Percentiles rank a stretch among this genome's conserved stretches.
Conservation (phyloP, 2,888 invertebrate species). For the Chirona hameri region DNA sequence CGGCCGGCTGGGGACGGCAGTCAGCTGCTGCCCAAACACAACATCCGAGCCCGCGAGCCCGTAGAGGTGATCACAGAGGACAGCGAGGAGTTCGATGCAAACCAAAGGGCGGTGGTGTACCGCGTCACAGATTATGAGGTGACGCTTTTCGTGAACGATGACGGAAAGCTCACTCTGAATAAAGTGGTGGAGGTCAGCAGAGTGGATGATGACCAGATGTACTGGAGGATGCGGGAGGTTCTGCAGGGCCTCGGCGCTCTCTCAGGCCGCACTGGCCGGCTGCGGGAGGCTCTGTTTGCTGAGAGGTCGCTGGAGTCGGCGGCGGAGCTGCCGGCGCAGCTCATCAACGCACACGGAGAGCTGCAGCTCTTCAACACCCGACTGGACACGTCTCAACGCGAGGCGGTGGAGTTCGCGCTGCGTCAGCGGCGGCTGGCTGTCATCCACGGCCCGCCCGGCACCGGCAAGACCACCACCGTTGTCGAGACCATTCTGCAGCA, state of each 20-base stretch:
- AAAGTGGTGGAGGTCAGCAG: neutral
- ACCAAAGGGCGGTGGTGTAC: neutral
- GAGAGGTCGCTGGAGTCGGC: conserved; percentile 40
- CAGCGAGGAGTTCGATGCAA: neutral
- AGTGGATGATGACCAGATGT: neutral
- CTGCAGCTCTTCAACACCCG: conserved; percentile 34
- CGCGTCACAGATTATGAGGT: neutral
- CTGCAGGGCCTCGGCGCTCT: neutral
- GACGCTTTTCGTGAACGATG: neutral
- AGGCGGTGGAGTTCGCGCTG: conserved; percentile 53
- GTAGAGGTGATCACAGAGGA: neutral
- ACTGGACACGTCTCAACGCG: conserved; percentile 51
- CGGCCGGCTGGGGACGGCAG: neutral
- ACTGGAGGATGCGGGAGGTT: neutral
- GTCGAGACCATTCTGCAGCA: conserved; percentile 54
- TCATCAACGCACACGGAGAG: conserved; percentile 31
- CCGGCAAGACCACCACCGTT: conserved; percentile 57
- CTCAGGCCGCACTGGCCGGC: neutral
- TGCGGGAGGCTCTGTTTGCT: conserved; percentile 46
- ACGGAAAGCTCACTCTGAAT: neutral
- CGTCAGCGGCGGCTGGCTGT: conserved; percentile 52
- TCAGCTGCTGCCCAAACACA: neutral
- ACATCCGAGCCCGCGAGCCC: neutral
- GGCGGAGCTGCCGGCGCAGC: conserved; percentile 33
- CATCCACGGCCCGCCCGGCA: conserved; percentile 57